phyloP scores from a whole-genome alignment of 2,888 invertebrate genomes.

The Acanthosepion pharaonis region DNA sequence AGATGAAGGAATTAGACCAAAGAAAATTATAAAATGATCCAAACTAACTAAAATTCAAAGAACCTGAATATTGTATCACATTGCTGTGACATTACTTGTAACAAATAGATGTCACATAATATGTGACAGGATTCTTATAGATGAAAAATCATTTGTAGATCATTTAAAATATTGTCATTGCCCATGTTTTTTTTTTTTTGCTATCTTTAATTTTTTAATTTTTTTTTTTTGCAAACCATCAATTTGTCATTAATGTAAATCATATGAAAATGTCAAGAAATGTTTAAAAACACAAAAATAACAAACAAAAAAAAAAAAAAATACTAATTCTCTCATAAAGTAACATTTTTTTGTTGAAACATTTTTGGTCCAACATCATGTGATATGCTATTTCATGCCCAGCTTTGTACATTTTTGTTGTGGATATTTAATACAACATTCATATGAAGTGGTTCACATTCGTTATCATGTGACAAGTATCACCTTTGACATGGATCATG shows the following conservation, averaged over 20 bases:
- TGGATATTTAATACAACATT: neutral
- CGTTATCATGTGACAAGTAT: neutral
- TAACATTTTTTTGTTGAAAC: conserved; percentile 14
- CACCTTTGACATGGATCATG: neutral
- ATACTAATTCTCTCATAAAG: neutral
- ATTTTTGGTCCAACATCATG: neutral
- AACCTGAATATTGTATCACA: neutral
- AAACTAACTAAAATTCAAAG: neutral
- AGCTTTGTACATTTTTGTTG: conserved; percentile 15
- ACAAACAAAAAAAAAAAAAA: neutral
- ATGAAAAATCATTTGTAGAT: neutral
- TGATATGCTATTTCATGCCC: neutral
- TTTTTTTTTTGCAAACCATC: neutral
- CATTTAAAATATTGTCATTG: neutral
- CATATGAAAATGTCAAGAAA: neutral
- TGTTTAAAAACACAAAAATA: neutral
- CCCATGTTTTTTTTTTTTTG: neutral
- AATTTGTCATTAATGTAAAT: neutral
- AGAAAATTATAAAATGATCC: too few relatives aligned
- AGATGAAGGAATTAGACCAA: too few relatives aligned
- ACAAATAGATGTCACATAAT: too few relatives aligned
- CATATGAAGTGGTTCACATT: neutral
- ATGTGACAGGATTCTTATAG: neutral
- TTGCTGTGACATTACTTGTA: neutral
- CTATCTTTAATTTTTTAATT: too few relatives aligned